Evolutionary conservation across 2,113 vertebrate genomes (phyloP), one percentile per base, ranked within the genome.

Genomic region (Macaca mulatta): DNA sequence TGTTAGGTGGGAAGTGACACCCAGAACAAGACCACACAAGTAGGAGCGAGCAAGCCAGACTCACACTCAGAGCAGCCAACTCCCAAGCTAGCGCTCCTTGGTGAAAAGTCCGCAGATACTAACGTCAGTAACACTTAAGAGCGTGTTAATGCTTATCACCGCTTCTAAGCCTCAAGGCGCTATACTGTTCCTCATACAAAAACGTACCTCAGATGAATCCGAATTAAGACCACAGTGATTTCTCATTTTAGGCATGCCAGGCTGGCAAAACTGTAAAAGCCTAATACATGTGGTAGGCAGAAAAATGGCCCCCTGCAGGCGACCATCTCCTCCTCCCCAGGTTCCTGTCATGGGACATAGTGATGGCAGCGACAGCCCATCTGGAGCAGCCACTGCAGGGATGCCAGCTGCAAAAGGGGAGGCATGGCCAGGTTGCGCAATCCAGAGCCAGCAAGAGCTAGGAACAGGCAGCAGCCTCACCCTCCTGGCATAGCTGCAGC

Each of bases 261-360:
- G 43, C 8, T 52, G 22, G 72, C 18, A 35, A 32, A 88, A 43
- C 13, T 48, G 16, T 35, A 78, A 32, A 80, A 79, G 27, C 25
- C 40, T 16, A 43, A 23, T 7, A 25, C n/a, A 18, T 9, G 40
- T 6, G 72, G 43, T 10, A 38, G 69, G 35, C 2, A 12, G 70
- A 43, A 18, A 64, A 18, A 40, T 0, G 5, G n/a, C 43, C 16
- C 17, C 35, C 0, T 17, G 17, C 67, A 43, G 13, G n/a, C 1
- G 0, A 79, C 16, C 38, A 9, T 0, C 0, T 61, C 50, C 50
- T 16, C 11, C 23, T 13, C 8, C 30, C 30, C 20, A 1, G 20
- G 35, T 16, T 30, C 8, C 12, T 2, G 13, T 2, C 17, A 23
- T 48, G 43, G 75, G 23, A 32, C 67, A n/a, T n/a, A 7, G 40